Percentiles rank a stretch among this genome's conserved stretches.
Conservation (phyloP, 1,140 invertebrate species). For the Drosophila yakuba region DNA sequence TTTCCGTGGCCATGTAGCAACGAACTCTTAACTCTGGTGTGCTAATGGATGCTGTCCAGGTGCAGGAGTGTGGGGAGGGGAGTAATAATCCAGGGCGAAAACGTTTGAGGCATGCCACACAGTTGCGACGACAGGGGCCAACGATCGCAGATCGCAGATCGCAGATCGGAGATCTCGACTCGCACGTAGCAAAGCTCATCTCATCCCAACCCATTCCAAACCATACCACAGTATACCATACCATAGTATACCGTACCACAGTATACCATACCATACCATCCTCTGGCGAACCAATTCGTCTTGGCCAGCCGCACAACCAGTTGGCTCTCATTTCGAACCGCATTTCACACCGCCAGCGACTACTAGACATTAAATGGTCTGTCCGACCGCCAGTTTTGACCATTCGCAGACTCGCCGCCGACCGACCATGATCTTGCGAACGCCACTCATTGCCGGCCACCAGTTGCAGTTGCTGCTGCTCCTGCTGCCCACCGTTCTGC, state of each 20-base stretch:
- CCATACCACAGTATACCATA: background rate
- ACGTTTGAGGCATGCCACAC: constrained; percentile 39
- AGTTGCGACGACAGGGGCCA: constrained; percentile 20
- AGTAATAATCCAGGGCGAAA: constrained; percentile 17
- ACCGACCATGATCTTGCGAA: constrained; percentile 73
- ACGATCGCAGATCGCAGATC: constrained; percentile 32
- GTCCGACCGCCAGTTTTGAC: constrained; percentile 43
- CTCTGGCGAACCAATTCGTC: constrained; percentile 40
- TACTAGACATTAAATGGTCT: constrained; percentile 52
- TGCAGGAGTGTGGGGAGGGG: constrained; percentile 1
- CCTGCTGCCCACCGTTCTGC: constrained; percentile 4
- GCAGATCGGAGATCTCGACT: constrained; percentile 22
- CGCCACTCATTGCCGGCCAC: constrained; percentile 29
- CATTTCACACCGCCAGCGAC: constrained; percentile 31
- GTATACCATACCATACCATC: constrained; percentile 14
- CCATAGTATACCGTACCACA: background rate
- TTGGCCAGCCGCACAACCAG: constrained; percentile 65
- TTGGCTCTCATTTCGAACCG: constrained; percentile 47
- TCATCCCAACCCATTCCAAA: constrained; percentile 1
- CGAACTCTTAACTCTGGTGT: constrained; percentile 19
- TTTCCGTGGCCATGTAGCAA: constrained; percentile 27
- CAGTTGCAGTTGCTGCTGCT: constrained; percentile 39
- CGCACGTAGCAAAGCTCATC: constrained; percentile 37
- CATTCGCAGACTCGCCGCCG: constrained; percentile 69
- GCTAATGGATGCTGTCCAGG: constrained; percentile 6